Evolutionary conservation across 2,113 vertebrate genomes (phyloP), one percentile per base, ranked within the genome.

Genomic region (Paraplagusia blochii): DNA sequence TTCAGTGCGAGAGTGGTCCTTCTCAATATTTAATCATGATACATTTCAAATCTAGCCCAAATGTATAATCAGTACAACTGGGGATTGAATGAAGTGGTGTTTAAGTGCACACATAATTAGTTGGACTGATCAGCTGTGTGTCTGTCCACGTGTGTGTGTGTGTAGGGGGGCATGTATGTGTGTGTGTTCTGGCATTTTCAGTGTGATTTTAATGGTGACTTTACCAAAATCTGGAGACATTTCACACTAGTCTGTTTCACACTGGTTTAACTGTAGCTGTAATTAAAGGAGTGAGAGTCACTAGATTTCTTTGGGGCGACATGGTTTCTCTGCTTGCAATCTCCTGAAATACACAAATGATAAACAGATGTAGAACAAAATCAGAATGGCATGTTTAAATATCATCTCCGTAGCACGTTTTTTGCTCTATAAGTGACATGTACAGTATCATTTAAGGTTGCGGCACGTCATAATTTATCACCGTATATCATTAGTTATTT

Each of bases 21-120:
- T 16, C 76, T 87, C 73, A 86, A 86, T 86, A 86, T 87, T 87
- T 89, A 82, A 89, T 86, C 76, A 80, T 83, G 79, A 84, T 81
- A 85, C 86, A 82, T 86, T 89, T 82, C 57, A 82, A 82, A 84
- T 80, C 63, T 54, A 85, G 79, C 71, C 76, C 85, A 85, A 83
- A 86, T 87, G 78, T 85, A 72, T 82, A 83, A 89, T 88, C 80
- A 79, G 57, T 57, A 75, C 79, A 76, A 74, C 66, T 73, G 72
- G 77, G 71, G 63, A 73, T 82, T 83, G 61, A 84, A 87, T 82
- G 59, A 80, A 80, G 72, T 85, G 75, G 64, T 78, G 76, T 79
- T 85, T 84, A 78, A 86, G 73, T 74, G 82, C 63, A 58, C 59
- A 77, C 63, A 67, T 67, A 67, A 77, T 77, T 76, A 79, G 66